Evolutionary conservation across 2,888 invertebrate genomes (phyloP), one percentile per base, ranked within the genome.

Genomic region (Mylabris sibirica): DNA sequence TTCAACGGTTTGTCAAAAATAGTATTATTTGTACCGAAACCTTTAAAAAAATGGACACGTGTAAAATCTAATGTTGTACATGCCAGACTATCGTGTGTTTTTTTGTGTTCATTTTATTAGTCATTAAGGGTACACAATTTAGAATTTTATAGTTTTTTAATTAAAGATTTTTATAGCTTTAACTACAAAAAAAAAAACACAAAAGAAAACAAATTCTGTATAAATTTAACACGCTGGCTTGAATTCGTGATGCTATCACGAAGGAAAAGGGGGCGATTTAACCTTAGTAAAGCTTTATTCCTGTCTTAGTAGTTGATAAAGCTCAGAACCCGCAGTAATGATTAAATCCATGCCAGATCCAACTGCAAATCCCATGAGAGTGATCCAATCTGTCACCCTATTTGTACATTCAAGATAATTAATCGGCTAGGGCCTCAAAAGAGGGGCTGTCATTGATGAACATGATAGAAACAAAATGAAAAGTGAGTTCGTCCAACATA

Each of bases 61-160:
- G 69, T 68, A 59, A 30, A 30, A 41, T 41, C 6, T 41, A 8
- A 30, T 65, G 60, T 53, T 35, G n/a, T 59, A 63, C 63, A 30
- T 44, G 64, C 63, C 57, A 63, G 38, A 59, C 62, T 69, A 63
- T 30, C 30, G 66, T 49, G 44, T 44, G 3, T 49, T 57, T 69
- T 49, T 17, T 20, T 59, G 67, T 17, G n/a, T 44, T 17, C 44
- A 17, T 44, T 70, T 72, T 70, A 72, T 72, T 70, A 44, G 67
- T 63, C 70, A 63, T 70, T 66, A 68, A 66, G 68, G 68, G 61
- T 63, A 30, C 3, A 60, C 60, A 14, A 60, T 53, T 62, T 38
- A 17, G 53, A 17, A 63, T 63, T 71, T 73, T 71, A 73, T 70
- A 41, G 71, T 66, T 71, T 72, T 70, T 73, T 68, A 71, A 73